A percentile compares a stretch with the other conserved stretches of the same genome.
phyloP scores from a whole-genome alignment of 2,113 vertebrate genomes.

The Gambusia affinis region DNA sequence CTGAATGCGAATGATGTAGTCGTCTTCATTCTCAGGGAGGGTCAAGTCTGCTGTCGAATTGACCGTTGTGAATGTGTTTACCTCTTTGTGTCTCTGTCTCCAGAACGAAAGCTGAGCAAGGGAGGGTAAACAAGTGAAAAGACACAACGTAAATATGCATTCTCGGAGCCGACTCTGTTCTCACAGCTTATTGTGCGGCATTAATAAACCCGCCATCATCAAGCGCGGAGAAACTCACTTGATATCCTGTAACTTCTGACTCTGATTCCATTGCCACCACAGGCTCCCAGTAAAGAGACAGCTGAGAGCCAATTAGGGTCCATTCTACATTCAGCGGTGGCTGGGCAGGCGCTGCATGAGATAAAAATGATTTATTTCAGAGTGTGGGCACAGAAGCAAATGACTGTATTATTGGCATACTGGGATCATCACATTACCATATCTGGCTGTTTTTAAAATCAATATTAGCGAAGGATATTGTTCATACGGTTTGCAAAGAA shows the following conservation, averaged over 20 bases:
- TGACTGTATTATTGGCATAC: constrained; percentile 13
- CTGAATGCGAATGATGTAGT: constrained; percentile 89
- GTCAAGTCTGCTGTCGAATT: constrained; percentile 85
- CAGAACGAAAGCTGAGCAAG: constrained; percentile 87
- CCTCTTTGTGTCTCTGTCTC: constrained; percentile 81
- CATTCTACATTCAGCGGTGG: constrained; percentile 90
- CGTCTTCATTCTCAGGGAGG: constrained; percentile 83
- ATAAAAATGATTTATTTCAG: constrained; percentile 29
- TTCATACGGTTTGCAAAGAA: neutral
- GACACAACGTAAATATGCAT: constrained; percentile 25
- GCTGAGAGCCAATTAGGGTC: constrained; percentile 89
- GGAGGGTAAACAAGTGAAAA: constrained; percentile 10
- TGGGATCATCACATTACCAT: constrained; percentile 1
- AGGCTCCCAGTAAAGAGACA: constrained; percentile 92
- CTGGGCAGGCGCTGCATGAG: constrained; percentile 86
- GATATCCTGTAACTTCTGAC: constrained; percentile 92
- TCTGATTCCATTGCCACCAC: constrained; percentile 92
- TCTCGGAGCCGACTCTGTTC: constrained; percentile 10
- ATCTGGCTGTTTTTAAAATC: constrained; percentile 4
- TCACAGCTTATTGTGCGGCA: neutral
- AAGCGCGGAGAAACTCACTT: constrained; percentile 78
- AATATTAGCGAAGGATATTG: neutral
- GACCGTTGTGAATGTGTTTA: constrained; percentile 82
- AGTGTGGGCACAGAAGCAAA: constrained; percentile 26
- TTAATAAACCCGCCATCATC: constrained; percentile 1